Percentiles rank a stretch among this genome's conserved stretches.
These are phyloP conservation scores for Sclerurus mexicanus DNA, from an alignment of 2,113 vertebrate species.

Conservation along the genomic window DNA sequence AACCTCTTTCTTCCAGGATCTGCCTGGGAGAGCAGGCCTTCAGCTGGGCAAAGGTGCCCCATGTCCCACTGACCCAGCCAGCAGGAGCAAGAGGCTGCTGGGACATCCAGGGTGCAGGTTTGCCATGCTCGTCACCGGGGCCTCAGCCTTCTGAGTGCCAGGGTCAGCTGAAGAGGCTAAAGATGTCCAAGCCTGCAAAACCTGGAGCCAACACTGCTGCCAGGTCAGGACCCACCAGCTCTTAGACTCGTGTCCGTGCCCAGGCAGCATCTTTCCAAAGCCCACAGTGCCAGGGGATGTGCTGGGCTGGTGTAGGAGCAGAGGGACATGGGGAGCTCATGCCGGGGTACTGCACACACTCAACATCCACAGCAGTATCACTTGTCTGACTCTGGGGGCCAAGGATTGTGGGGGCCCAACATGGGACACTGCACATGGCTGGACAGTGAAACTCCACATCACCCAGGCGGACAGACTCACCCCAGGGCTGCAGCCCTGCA, in stretches of 20 bases:
- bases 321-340: accelerated
- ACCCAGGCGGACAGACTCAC: neutral
- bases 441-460: neutral
- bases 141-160: neutral
- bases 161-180: neutral
- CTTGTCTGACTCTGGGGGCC: accelerated
- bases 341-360: accelerated
- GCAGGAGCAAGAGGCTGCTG: neutral
- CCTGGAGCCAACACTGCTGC: neutral
- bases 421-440: neutral
- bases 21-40: neutral
- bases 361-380: neutral
- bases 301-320: neutral
- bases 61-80: neutral
- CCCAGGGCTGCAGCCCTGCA: neutral
- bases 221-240: neutral
- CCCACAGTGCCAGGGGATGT: no score
- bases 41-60: neutral
- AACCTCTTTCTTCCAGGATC: neutral
- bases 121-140: accelerated
- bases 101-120: accelerated
- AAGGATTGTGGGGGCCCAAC: neutral
- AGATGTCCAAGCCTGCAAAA: neutral
- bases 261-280: neutral
- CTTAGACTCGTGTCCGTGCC: neutral